Evolutionary conservation across 2,797 vertebrate species (phyloP).

Genomic region (Anguilla pacifica): DNA sequence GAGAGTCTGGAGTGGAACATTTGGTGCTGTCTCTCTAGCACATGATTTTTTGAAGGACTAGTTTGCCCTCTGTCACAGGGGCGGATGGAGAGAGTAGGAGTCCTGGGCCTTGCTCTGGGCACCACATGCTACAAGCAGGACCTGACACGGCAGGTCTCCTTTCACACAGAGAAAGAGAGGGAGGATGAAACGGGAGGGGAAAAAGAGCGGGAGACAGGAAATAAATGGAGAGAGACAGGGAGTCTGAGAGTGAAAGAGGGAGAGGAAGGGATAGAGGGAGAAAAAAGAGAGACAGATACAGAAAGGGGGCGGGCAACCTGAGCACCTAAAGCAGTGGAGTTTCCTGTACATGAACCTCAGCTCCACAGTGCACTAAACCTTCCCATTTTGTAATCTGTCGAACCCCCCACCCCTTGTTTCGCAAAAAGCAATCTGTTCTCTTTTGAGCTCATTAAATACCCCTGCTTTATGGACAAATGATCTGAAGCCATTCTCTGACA

Average conservation of each 20-base stretch:
- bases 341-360: neutral
- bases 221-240: slow-evolving; percentile 18
- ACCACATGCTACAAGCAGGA: slow-evolving; percentile 34
- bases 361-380: neutral
- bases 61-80: slow-evolving; percentile 37
- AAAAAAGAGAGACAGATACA: slow-evolving; percentile 27
- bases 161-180: slow-evolving; percentile 4
- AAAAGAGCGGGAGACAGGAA: slow-evolving; percentile 27
- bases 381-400: neutral
- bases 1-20: slow-evolving; percentile 68
- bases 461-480: neutral
- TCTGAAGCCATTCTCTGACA: neutral
- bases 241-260: slow-evolving; percentile 14
- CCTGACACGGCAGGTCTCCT: slow-evolving; percentile 42
- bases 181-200: neutral
- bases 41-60: slow-evolving; percentile 26
- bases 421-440: neutral
- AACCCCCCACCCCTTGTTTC: neutral
- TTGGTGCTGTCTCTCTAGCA: slow-evolving; percentile 52
- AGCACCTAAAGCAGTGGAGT: slow-evolving; percentile 26
- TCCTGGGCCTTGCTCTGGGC: slow-evolving; percentile 34
- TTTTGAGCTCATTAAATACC: neutral
- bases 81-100: slow-evolving; percentile 33
- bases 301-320: neutral
- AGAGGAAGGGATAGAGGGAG: slow-evolving; percentile 13